phyloP scores from a whole-genome alignment of 2,113 vertebrate species.

The Rostratula benghalensis region DNA sequence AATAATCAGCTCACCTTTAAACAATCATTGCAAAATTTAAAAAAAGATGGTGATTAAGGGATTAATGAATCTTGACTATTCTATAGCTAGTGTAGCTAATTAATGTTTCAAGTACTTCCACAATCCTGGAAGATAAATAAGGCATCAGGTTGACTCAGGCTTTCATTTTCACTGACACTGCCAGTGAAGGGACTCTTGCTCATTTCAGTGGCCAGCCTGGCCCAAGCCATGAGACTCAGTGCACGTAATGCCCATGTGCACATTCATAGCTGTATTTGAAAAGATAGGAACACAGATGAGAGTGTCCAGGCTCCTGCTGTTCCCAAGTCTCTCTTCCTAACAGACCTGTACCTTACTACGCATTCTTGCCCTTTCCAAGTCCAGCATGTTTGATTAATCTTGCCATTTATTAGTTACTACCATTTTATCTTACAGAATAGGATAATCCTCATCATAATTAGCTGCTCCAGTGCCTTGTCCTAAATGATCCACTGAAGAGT shows the following conservation, averaged over 20 bases:
- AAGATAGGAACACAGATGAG: neutral
- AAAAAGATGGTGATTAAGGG: neutral
- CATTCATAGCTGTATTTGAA: neutral
- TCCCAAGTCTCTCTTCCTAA: neutral
- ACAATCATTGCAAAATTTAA: neutral
- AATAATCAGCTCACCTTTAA: neutral
- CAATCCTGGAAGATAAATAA: neutral
- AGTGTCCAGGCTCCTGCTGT: neutral
- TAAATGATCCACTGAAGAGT: neutral
- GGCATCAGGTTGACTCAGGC: neutral
- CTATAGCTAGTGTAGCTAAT: neutral
- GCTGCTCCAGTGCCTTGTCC: neutral
- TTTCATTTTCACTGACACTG: neutral
- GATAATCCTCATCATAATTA: neutral
- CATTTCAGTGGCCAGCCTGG: neutral
- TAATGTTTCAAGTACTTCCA: neutral
- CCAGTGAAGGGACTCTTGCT: neutral
- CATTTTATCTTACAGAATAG: neutral
- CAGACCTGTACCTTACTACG: neutral
- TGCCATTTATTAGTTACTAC: neutral
- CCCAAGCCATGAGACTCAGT: neutral
- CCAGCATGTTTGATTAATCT: neutral
- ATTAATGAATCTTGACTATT: neutral
- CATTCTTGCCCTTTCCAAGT: neutral
- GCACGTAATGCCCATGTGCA: neutral